Evolutionary conservation across 2,888 invertebrate species (phyloP), one percentile per base, ranked within the genome.

Genomic region (Desoria tigrina): DNA sequence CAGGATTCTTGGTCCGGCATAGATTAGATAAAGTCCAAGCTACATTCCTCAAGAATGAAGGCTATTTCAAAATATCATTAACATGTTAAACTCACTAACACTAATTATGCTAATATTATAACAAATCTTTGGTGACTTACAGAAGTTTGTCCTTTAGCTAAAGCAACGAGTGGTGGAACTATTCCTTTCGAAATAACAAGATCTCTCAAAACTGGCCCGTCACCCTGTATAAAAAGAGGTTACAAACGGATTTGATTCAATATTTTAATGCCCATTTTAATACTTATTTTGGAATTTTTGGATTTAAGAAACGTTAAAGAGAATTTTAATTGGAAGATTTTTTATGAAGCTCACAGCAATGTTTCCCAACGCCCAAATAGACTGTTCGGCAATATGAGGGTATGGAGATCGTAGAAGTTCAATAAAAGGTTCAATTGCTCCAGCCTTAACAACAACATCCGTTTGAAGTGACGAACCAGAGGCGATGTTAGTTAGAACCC

Each of bases 301-400:
- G 23, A 18, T 6, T 54, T 28, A 32, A 28, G 11, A 24, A 60
- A 53, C 28, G 28, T 50, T 51, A 16, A 59, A 28, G 49, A n/a
- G n/a, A n/a, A n/a, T n/a, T n/a, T n/a, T n/a, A n/a, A n/a, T n/a
- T n/a, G n/a, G n/a, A n/a, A n/a, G n/a, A n/a, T n/a, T n/a, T n/a
- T n/a, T n/a, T n/a, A n/a, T n/a, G n/a, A n/a, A n/a, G 26, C 56
- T 57, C 55, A 66, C 66, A 9, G 96, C 95, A 77, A 98, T 94
- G 82, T 99, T 99, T 72, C 95, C 94, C n/a, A 96, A 83, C 0
- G 97, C 97, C 98, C 92, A 97, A 0, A 95, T 92, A n/a, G 93
- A 89, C 80, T 96, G 95, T 78, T 96, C 95, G 1, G 91, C 89
- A 1, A 91, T 87, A 73, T 88, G 86, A 0, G 85, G 81, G 42